phyloP scores from a whole-genome alignment of 30 jellyfish, hydroid and myxozoan species.

The Cassiopea xamachana region DNA sequence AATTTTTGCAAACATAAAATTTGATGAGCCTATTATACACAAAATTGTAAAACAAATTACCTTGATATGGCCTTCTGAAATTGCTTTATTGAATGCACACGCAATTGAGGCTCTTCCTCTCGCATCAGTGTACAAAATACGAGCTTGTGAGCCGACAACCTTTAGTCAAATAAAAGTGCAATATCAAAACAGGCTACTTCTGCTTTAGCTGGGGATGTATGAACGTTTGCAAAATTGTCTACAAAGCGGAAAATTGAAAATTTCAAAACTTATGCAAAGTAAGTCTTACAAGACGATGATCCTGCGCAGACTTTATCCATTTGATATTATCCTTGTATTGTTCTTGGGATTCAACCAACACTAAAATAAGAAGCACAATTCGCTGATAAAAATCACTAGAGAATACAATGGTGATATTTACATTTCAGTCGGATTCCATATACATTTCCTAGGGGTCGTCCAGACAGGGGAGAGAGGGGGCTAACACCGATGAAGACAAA shows the following conservation, averaged over 20 bases:
- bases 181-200: neutral
- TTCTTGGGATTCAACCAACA: conserved; percentile 79
- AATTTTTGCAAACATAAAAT: no score
- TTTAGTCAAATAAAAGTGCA: conserved; percentile 1
- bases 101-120: conserved; percentile 88
- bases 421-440: no score
- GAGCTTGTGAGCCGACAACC: conserved; percentile 99
- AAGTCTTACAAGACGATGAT: conserved; percentile 83
- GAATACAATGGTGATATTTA: neutral
- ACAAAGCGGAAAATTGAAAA: neutral
- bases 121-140: conserved; percentile 91
- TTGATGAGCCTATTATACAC: no score
- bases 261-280: neutral
- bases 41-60: conserved; percentile 8
- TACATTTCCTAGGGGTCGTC: no score
- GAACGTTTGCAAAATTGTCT: neutral
- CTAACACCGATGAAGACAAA: no score
- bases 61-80: conserved; percentile 88
- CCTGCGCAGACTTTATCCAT: conserved; percentile 93
- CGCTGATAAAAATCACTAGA: neutral
- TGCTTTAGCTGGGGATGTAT: neutral
- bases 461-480: no score
- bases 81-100: conserved; percentile 91
- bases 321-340: conserved; percentile 86
- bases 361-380: conserved; percentile 22